Conservation (phyloP, 1,140 invertebrate genomes). For the Calephelis virginiensis region DNA sequence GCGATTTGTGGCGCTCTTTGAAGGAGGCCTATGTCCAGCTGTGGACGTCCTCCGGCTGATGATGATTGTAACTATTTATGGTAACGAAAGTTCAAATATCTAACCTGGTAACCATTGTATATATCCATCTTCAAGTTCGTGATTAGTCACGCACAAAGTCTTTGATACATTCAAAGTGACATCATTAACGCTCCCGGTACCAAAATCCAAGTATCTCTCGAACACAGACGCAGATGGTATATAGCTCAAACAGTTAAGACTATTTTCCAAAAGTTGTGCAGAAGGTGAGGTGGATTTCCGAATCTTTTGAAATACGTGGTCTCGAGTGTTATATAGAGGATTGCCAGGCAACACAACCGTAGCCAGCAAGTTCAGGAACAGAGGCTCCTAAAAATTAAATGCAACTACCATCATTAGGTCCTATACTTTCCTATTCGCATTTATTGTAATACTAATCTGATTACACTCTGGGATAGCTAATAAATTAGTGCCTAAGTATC, state of each 20-base stretch:
- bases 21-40: too few relatives aligned
- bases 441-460: too few relatives aligned
- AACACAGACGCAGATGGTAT: conserved; percentile 62
- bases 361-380: conserved; percentile 55
- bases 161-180: conserved; percentile 63
- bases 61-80: too few relatives aligned
- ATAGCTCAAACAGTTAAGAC: conserved; percentile 52
- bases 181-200: conserved; percentile 53
- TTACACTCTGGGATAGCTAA: too few relatives aligned
- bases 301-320: conserved; percentile 54
- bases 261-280: conserved; percentile 64
- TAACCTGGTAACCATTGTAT: conserved; percentile 67
- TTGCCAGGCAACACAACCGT: conserved; percentile 51
- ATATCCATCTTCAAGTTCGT: conserved; percentile 54
- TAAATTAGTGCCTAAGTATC: too few relatives aligned
- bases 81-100: not conserved
- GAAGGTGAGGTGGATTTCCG: conserved; percentile 51
- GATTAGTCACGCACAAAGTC: conserved; percentile 66
- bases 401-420: too few relatives aligned
- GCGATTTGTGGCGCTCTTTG: too few relatives aligned
- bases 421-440: too few relatives aligned
- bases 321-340: conserved; percentile 44
- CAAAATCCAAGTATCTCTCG: conserved; percentile 65
- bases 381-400: conserved; percentile 49
- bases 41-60: too few relatives aligned